Base-by-base conservation (phyloP, 2,888 invertebrate genomes). In the Podotricha telesiphe region DNA sequence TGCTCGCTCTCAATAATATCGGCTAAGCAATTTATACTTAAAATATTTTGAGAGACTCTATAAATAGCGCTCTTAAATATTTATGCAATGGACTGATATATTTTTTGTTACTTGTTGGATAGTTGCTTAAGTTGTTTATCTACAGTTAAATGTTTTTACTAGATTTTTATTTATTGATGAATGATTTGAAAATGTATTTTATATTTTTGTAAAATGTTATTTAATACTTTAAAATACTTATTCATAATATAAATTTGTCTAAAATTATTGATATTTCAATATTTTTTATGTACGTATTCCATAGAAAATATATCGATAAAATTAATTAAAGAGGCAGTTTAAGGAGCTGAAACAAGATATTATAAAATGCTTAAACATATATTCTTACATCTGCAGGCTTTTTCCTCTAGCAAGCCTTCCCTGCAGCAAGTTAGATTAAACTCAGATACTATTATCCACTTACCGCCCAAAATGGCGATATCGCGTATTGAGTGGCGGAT, bases 1-100 rank as follows among this genome's bases (percentile, higher is more conserved):
- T 74, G 68, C 28, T 50, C 55, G 68, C 59, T 65, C 61, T 66
- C 73, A 67, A 72, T 75, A 69, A 58, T 65, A 70, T 70, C 67
- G 66, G 62, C 37, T 40, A 62, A 63, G 61, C 65, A 69, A 67
- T 73, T 68, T 69, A 71, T 73, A 63, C 22, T 51, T 51, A 67
- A 73, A 64, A 69, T 69, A 73, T 69, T 71, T 71, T 67, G 48
- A 69, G 65, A 65, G 62, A 51, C 17, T 64, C 48, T 69, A 71
- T 73, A 71, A 71, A 71, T 71, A 71, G 65, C 62, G 37, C 42
- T 67, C 37, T 40, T 61, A 53, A 65, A 73, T 67, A 71, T 69
- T 71, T 71, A 71, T 69, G 50, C 37, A 63, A 48, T 51, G 37
- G 62, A 67, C 42, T 67, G 17, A 40, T 67, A 62, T 62, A 62